Evolutionary conservation across 2,113 vertebrate genomes (phyloP), one percentile per base, ranked within the genome.

Genomic region (Pelmatolapia mariae): DNA sequence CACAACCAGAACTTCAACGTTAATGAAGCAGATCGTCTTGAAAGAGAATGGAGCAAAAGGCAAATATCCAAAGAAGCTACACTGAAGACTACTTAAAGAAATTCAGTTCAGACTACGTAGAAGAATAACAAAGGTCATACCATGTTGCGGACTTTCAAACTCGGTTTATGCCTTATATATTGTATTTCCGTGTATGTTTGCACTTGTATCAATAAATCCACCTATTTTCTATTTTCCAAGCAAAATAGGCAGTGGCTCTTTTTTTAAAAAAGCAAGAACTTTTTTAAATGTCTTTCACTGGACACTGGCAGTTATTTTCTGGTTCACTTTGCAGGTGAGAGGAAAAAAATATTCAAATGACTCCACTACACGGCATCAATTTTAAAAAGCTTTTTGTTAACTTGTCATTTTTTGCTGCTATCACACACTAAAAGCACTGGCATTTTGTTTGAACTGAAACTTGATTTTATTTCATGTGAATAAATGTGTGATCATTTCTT

Each of bases 341-440:
- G 26, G 8, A 31, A 11, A 57, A 52, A 76, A 50, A 76, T 15
- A 43, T 56, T 88, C 31, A 85, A 80, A 26, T 31, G 24, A 84
- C 24, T 15, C 16, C 47, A 82, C 45, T 10, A 13, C 47, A 82
- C 12, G 8, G 45, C 12, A 22, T 59, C 45, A 12, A 80, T 89
- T 86, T 78, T 16, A 78, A 79, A 88, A 79, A 52, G 33, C 36
- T 81, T 89, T 82, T 86, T 82, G 47, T 81, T 85, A 61, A 50
- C 40, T 8, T 50, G 71, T 50, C 71, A 40, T 71, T 66, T 71
- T 66, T 61, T 50, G 7, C 47, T 84, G 31, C 15, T 50, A 83
- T 59, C 57, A 56, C 29, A 79, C 13, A 16, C 15, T 50, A 24
- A 80, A 87, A 89, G 50, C 66, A 52, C 22, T 43, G 15, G 1